Evolutionary conservation across 2,113 vertebrate species (phyloP).

Genomic region (Phyllostomus hastatus): DNA sequence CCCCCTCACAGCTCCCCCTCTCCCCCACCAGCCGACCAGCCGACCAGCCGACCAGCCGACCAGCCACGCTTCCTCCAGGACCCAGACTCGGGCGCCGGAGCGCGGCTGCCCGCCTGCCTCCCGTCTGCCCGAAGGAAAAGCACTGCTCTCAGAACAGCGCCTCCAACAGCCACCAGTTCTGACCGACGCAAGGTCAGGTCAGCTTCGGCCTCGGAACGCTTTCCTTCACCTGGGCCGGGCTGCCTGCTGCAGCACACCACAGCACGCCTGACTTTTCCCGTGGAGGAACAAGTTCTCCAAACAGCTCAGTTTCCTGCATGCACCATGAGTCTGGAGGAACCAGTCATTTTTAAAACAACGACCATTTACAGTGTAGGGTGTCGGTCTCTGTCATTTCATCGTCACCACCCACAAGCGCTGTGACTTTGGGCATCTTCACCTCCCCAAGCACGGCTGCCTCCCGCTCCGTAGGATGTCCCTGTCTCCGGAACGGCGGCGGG

Average conservation of each 20-base stretch:
- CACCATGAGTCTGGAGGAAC: not conserved
- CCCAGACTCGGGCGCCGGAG: no score
- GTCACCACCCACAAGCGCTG: not conserved
- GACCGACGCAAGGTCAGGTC: not conserved
- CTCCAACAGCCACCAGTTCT: not conserved
- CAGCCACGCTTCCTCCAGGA: not conserved
- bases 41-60: not conserved
- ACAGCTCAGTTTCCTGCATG: not conserved
- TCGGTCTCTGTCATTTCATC: not conserved
- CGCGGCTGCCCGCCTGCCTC: not conserved
- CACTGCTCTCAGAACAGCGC: not conserved
- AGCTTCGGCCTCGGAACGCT: not conserved
- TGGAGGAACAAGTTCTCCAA: not conserved
- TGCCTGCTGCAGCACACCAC: not conserved
- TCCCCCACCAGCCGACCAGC: no score
- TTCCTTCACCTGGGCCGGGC: not conserved
- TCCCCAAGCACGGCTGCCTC: not conserved
- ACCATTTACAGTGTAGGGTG: not conserved
- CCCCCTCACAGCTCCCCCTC: not conserved
- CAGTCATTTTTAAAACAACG: slow-evolving; percentile 3
- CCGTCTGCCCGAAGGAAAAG: not conserved
- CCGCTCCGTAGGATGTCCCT: not conserved
- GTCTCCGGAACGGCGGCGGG: not conserved
- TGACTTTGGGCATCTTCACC: not conserved
- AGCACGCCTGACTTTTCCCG: not conserved